A percentile compares a stretch with the other conserved stretches of the same genome.
phyloP scores from a whole-genome alignment of 2,888 invertebrate species.

The Stegophylla sp. region DNA sequence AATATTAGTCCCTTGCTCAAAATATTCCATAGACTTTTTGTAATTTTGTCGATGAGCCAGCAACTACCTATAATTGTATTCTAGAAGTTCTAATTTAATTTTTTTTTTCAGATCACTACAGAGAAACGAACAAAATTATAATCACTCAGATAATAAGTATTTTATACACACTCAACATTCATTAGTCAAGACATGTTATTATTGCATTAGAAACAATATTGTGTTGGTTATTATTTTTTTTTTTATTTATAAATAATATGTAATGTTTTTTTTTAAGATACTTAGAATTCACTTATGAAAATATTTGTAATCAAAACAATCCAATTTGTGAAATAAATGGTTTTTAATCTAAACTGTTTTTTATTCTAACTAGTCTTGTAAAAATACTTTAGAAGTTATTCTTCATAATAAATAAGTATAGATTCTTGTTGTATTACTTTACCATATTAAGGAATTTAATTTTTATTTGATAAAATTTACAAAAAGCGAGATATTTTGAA shows the following conservation, averaged over 20 bases:
- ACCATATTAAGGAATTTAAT: too few species aligned
- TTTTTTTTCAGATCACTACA: conserved; percentile 28
- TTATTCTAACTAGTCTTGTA: too few species aligned
- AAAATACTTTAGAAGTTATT: too few species aligned
- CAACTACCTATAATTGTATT: too few species aligned
- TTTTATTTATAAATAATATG: conserved; percentile 1
- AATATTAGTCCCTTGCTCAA: too few species aligned
- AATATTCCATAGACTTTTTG: too few species aligned
- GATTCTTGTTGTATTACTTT: too few species aligned
- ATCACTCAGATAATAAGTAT: conserved; percentile 38
- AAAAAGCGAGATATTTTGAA: too few species aligned
- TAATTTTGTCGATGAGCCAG: too few species aligned
- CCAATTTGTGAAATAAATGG: conserved; percentile 52
- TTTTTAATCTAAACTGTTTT: conserved; percentile 38
- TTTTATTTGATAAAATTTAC: too few species aligned
- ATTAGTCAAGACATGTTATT: conserved; percentile 38
- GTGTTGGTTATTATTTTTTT: conserved; percentile 4
- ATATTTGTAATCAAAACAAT: conserved; percentile 51
- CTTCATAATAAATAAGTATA: too few species aligned
- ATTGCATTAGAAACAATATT: conserved; percentile 31
- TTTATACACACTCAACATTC: conserved; percentile 53
- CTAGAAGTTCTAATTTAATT: background rate
- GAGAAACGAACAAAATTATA: conserved; percentile 24
- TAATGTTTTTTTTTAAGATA: conserved; percentile 11
- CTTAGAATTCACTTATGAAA: conserved; percentile 36